phyloP scores from a whole-genome alignment of 2,888 invertebrate species.

The Nephrocerus scutellatus region DNA sequence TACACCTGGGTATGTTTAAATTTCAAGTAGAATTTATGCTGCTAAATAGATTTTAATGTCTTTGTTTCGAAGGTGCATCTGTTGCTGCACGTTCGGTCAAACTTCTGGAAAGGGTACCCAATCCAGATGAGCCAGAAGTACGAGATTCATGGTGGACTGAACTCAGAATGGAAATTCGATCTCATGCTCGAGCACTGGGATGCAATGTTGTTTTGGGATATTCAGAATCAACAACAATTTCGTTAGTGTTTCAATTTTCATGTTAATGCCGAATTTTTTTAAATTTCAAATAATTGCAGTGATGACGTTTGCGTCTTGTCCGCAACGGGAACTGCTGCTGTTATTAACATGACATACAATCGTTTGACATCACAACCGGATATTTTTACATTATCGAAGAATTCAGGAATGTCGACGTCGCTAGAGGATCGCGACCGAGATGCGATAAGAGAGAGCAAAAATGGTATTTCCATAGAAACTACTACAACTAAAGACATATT shows the following conservation, averaged over 20 bases:
- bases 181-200: slow-evolving; percentile 84
- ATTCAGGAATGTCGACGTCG: slow-evolving; percentile 49
- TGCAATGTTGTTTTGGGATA: slow-evolving; percentile 95
- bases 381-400: slow-evolving; percentile 29
- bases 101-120: slow-evolving; percentile 70
- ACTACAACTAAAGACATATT: slow-evolving; percentile 26
- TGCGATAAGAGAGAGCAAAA: slow-evolving; percentile 22
- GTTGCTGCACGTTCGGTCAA: slow-evolving; percentile 81
- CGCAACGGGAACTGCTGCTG: slow-evolving; percentile 89
- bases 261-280: too few species aligned
- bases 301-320: slow-evolving; percentile 93
- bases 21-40: background rate
- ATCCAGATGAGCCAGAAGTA: slow-evolving; percentile 82
- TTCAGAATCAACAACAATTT: slow-evolving; percentile 84
- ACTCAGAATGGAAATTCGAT: slow-evolving; percentile 87
- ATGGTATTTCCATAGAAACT: slow-evolving; percentile 5
- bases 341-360: slow-evolving; percentile 58
- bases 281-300: slow-evolving; percentile 48
- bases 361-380: slow-evolving; percentile 43
- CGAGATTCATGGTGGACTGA: slow-evolving; percentile 97
- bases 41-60: background rate
- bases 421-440: slow-evolving; percentile 49
- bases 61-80: slow-evolving; percentile 57
- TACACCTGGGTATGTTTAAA: slow-evolving; percentile 74
- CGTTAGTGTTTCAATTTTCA: slow-evolving; percentile 53